phyloP scores from a whole-genome alignment of 2,113 vertebrate species.

The Rhipidura dahli region DNA sequence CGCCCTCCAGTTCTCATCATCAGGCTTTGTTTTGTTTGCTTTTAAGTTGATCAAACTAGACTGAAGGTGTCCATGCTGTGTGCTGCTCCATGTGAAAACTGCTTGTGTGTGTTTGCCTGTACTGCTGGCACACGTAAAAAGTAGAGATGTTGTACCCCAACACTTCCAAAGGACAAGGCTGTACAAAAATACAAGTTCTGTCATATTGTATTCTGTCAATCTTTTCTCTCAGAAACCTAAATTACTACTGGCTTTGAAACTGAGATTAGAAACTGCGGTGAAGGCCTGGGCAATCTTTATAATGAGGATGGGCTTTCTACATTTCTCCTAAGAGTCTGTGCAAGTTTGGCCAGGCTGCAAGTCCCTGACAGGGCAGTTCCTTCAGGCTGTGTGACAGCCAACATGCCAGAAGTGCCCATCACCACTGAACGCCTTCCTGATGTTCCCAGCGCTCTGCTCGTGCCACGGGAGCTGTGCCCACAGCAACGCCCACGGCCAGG shows the following conservation, averaged over 20 bases:
- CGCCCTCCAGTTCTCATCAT: background rate
- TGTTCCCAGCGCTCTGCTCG: rapidly evolving
- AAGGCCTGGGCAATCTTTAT: background rate
- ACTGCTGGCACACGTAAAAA: rapidly evolving
- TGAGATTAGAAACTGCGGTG: background rate
- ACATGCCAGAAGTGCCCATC: rapidly evolving
- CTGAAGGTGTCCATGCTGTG: background rate
- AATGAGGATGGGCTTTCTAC: background rate
- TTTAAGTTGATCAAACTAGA: background rate
- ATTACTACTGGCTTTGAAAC: background rate
- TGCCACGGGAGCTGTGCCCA: rapidly evolving
- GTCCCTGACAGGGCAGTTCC: background rate
- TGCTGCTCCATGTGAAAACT: background rate
- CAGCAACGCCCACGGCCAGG: background rate
- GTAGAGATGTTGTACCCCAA: background rate
- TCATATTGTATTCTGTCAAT: background rate
- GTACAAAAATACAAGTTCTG: background rate
- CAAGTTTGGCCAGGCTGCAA: background rate
- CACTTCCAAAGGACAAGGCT: background rate
- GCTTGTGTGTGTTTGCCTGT: rapidly evolving
- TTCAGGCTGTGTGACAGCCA: background rate
- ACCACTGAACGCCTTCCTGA: rapidly evolving
- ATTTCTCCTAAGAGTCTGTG: background rate
- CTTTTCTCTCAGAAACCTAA: background rate
- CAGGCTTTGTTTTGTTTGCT: background rate